Evolutionary conservation across 2,888 invertebrate species (phyloP).

Genomic region (Phytoseiulus persimilis): DNA sequence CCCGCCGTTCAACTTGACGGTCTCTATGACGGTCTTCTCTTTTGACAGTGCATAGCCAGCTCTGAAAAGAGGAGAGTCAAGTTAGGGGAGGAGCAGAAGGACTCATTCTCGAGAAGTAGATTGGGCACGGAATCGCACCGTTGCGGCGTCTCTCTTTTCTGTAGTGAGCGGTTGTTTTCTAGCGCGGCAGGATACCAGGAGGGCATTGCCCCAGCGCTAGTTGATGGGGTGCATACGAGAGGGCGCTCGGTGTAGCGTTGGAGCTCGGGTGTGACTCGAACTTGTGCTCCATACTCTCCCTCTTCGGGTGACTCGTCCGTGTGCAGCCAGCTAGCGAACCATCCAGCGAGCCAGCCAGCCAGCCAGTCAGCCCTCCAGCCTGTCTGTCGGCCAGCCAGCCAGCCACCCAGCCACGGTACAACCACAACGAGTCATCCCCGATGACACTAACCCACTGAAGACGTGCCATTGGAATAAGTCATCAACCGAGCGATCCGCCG

Average conservation of each 20-base stretch:
- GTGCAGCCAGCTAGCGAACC: background rate
- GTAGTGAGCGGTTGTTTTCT: background rate
- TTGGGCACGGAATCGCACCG: no score
- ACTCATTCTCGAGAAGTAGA: no score
- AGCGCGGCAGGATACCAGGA: background rate
- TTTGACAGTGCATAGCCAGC: no score
- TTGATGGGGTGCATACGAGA: background rate
- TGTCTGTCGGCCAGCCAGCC: background rate
- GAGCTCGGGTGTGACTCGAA: conserved; percentile 5
- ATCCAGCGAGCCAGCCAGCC: background rate
- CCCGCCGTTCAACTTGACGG: no score
- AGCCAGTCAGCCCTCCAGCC: background rate
- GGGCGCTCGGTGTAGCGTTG: background rate
- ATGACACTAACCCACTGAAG: conserved; percentile 5
- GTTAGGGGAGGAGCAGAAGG: no score
- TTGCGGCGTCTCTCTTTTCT: no score
- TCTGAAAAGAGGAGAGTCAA: no score
- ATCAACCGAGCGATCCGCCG: background rate
- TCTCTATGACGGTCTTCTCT: no score
- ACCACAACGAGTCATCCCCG: background rate
- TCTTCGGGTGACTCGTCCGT: background rate
- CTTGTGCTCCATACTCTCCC: background rate
- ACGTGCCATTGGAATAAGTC: background rate
- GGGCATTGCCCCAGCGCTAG: conserved; percentile 5
- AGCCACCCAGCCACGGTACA: background rate